phyloP scores from a whole-genome alignment of 2,888 invertebrate genomes.

The Drosophila helvetica region DNA sequence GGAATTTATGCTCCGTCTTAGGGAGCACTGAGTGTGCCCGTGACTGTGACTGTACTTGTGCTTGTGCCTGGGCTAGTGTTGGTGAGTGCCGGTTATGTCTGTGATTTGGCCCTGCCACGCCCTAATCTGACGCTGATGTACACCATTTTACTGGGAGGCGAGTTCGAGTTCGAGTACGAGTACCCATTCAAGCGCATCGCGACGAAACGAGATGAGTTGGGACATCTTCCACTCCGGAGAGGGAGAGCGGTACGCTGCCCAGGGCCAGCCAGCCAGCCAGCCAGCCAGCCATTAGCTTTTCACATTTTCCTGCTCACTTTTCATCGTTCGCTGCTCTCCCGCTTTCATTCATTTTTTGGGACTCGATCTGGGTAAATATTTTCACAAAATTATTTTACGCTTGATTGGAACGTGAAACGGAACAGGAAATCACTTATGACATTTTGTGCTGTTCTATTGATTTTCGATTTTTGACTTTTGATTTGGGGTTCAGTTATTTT shows the following conservation, averaged over 20 bases:
- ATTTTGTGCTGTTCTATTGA: conserved; percentile 65
- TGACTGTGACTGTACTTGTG: neutral
- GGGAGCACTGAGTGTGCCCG: conserved; percentile 25
- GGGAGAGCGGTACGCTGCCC: conserved; percentile 21
- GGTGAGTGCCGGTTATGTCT: conserved; percentile 59
- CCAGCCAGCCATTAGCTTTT: conserved; percentile 38
- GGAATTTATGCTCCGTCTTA: conserved; percentile 74
- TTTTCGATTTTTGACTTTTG: conserved; percentile 50
- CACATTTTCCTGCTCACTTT: conserved; percentile 38
- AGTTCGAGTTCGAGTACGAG: neutral
- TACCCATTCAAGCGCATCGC: conserved; percentile 57
- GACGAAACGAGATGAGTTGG: conserved; percentile 32
- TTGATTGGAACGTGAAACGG: conserved; percentile 70
- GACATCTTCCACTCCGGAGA: conserved; percentile 22
- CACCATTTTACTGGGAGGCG: conserved; percentile 56
- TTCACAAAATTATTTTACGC: conserved; percentile 76
- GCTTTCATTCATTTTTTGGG: conserved; percentile 22
- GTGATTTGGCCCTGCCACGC: conserved; percentile 61
- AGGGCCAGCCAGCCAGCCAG: conserved; percentile 11
- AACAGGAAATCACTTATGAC: conserved; percentile 77
- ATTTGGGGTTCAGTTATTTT: conserved; percentile 66
- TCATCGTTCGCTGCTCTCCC: conserved; percentile 19
- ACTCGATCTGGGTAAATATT: conserved; percentile 71
- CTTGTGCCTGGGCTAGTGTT: neutral
- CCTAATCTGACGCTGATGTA: conserved; percentile 78